Evolutionary conservation across 2,113 vertebrate genomes (phyloP).

Genomic region (Orycteropus afer): DNA sequence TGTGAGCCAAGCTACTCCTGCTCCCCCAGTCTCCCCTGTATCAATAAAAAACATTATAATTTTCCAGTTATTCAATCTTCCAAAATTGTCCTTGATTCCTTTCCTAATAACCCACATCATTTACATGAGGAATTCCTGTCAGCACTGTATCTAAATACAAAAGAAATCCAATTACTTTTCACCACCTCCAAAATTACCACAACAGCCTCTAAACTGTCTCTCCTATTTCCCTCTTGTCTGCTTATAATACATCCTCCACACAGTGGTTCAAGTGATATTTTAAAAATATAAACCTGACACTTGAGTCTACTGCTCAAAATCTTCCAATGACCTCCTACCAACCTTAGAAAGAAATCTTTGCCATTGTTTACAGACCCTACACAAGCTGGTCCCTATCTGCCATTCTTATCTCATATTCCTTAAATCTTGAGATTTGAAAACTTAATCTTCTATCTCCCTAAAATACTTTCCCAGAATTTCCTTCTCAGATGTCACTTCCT

Average conservation of each 20-base stretch:
- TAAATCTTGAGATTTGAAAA: background rate
- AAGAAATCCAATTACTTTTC: background rate
- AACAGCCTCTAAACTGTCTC: background rate
- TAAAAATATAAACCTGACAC: background rate
- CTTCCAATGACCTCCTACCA: background rate
- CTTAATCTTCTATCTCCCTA: background rate
- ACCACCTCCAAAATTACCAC: background rate
- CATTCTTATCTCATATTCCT: background rate
- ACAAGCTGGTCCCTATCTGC: background rate
- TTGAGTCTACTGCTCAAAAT: background rate
- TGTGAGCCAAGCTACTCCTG: background rate
- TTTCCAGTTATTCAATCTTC: background rate
- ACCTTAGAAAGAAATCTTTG: background rate
- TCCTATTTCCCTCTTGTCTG: background rate
- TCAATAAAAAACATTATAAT: background rate
- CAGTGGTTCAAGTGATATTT: background rate
- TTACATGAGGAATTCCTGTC: background rate
- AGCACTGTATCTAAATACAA: background rate
- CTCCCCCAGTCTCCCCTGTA: background rate
- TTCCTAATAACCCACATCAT: background rate
- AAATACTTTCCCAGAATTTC: background rate
- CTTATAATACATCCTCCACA: background rate
- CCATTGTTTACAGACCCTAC: background rate
- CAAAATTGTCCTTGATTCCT: background rate
- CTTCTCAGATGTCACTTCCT: background rate